Evolutionary conservation across 92 coral and sea anemone species (phyloP).

Genomic region (Ricordea florida): DNA sequence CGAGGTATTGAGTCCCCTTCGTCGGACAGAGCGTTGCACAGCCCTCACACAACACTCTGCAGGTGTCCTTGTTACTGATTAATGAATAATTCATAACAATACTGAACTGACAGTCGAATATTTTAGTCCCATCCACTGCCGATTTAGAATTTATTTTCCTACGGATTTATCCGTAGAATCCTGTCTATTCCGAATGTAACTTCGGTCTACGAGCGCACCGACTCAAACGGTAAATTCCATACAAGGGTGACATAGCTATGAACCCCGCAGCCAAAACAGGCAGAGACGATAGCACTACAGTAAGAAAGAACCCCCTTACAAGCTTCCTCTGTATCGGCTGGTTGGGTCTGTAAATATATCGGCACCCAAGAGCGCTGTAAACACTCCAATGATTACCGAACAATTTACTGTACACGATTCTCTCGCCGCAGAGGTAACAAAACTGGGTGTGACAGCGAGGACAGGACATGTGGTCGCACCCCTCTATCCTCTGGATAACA

Average conservation of each 20-base stretch:
- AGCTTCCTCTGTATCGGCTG: conserved; percentile 30
- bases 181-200: not conserved
- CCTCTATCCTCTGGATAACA: conserved; percentile 25
- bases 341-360: conserved; percentile 13
- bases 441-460: conserved; percentile 28
- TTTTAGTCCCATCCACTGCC: no score
- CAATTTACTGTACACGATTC: conserved; percentile 7
- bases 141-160: no score
- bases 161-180: no score
- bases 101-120: no score
- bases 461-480: conserved; percentile 44
- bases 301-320: conserved; percentile 2
- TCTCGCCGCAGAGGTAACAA: conserved; percentile 35
- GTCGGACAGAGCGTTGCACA: no score
- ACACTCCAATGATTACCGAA: conserved; percentile 38
- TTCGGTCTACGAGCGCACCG: conserved; percentile 11
- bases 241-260: not conserved
- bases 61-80: no score
- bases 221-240: not conserved
- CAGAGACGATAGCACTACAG: conserved; percentile 2
- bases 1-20: no score
- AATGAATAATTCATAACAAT: no score
- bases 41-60: no score
- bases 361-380: conserved; percentile 35
- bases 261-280: conserved; percentile 11